These are phyloP conservation scores for Pyrgus malvae DNA, from an alignment of 2,888 invertebrate species.

Conservation along the genomic window DNA sequence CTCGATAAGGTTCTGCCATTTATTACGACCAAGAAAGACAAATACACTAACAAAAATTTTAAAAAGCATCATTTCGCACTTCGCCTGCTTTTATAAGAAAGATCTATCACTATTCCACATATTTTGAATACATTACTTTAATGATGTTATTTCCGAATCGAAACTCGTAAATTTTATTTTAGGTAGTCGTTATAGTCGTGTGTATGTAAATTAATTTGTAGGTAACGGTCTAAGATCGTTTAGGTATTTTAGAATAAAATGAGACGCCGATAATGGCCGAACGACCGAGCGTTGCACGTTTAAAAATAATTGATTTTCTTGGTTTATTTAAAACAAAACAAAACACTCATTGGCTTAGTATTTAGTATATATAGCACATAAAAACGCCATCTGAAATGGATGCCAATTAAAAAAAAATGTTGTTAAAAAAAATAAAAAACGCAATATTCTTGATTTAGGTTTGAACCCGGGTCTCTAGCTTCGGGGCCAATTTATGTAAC, in stretches of 20 bases:
- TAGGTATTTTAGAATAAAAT: conserved; percentile 18
- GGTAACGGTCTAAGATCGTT: conserved; percentile 18
- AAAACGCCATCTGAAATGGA: no score
- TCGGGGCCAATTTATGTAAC: no score
- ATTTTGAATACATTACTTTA: conserved; percentile 19
- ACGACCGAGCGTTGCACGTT: no score
- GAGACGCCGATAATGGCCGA: background rate
- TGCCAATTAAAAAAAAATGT: no score
- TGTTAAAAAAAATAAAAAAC: no score
- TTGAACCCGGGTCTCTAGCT: no score
- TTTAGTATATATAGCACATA: no score
- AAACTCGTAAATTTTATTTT: conserved; percentile 19
- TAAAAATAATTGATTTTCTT: no score
- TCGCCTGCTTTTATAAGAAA: conserved; percentile 6
- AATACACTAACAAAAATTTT: conserved; percentile 10
- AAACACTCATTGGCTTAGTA: no score
- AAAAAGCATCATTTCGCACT: conserved; percentile 14
- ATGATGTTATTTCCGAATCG: conserved; percentile 19
- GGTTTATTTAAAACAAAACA: no score
- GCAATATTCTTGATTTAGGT: no score
- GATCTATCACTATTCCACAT: conserved; percentile 17
- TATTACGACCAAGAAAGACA: conserved; percentile 1
- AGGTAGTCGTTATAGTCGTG: conserved; percentile 32
- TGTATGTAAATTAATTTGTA: conserved; percentile 31
- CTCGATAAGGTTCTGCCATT: conserved; percentile 11